Percentiles rank a stretch among this genome's conserved stretches.
Evolutionary conservation across 2,888 invertebrate species (phyloP).

Genomic region (Rhagonycha lutea): DNA sequence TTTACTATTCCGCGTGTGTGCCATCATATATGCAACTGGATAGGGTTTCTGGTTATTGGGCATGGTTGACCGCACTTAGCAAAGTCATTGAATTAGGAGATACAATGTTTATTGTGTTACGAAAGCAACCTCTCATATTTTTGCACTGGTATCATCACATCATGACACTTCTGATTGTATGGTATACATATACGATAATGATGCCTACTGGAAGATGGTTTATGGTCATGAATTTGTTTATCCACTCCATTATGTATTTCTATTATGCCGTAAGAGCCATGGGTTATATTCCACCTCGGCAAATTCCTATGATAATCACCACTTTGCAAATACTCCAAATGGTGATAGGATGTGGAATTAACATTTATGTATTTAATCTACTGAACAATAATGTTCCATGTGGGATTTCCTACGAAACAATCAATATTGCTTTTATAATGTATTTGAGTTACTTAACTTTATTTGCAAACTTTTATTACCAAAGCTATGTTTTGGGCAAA

Average conservation of each 20-base stretch:
- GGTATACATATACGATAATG: constrained; percentile 91
- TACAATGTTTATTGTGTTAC: constrained; percentile 89
- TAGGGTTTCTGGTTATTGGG: constrained; percentile 96
- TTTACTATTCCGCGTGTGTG: constrained; percentile 95
- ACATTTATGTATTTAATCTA: constrained; percentile 85
- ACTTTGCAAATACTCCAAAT: constrained; percentile 89
- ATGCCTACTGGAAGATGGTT: constrained; percentile 89
- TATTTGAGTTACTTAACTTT: constrained; percentile 92
- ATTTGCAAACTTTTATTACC: constrained; percentile 92
- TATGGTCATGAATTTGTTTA: constrained; percentile 92
- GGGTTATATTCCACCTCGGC: constrained; percentile 81
- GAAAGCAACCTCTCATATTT: constrained; percentile 93
- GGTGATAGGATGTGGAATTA: constrained; percentile 91
- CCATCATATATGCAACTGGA: constrained; percentile 92
- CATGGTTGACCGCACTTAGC: constrained; percentile 94
- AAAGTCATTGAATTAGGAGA: constrained; percentile 96
- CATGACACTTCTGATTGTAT: constrained; percentile 90
- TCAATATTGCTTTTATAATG: constrained; percentile 89
- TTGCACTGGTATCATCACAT: constrained; percentile 98
- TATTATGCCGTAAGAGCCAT: constrained; percentile 88
- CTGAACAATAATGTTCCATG: constrained; percentile 74
- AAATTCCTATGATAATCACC: constrained; percentile 89
- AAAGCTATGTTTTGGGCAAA: constrained; percentile 74
- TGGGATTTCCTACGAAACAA: constrained; percentile 82
- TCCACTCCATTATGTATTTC: constrained; percentile 89